Conservation (phyloP, 1,140 invertebrate genomes). For the Lucilia cuprina region DNA sequence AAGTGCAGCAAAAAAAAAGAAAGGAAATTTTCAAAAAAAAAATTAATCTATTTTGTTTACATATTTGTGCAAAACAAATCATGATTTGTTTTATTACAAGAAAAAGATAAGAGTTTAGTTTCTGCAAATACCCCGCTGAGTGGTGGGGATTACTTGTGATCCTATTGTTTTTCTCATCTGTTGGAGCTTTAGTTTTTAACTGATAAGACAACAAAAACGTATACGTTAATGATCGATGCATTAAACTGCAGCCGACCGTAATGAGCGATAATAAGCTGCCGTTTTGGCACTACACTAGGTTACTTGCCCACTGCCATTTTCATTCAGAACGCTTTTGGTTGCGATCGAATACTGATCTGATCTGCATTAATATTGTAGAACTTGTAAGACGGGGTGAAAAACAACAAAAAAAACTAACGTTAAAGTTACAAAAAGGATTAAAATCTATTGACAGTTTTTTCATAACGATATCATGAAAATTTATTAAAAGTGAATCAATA, state of each 20-base stretch:
- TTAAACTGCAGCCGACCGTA: conserved; percentile 23
- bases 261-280: conserved; percentile 15
- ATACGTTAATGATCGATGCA: conserved; percentile 22
- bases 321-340: conserved; percentile 33
- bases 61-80: conserved; percentile 24
- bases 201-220: conserved; percentile 19
- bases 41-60: not conserved
- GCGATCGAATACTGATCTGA: conserved; percentile 24
- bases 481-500: not conserved
- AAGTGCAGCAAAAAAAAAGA: too few species aligned
- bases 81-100: not conserved
- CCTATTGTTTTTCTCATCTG: conserved; percentile 34
- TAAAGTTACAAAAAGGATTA: conserved; percentile 9
- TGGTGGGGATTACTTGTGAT: conserved; percentile 24
- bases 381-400: not conserved
- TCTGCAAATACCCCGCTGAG: not conserved
- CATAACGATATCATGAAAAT: not conserved
- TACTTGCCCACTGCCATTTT: conserved; percentile 15
- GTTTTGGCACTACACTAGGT: conserved; percentile 29
- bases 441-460: not conserved
- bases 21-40: not conserved
- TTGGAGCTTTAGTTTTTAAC: conserved; percentile 20
- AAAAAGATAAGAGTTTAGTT: conserved; percentile 19
- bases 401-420: not conserved
- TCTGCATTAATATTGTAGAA: not conserved